A percentile compares a stretch with the other conserved stretches of the same genome.
These are phyloP conservation scores for Tamandua tetradactyla DNA, from an alignment of 2,797 vertebrate species.

Conservation along the genomic window DNA sequence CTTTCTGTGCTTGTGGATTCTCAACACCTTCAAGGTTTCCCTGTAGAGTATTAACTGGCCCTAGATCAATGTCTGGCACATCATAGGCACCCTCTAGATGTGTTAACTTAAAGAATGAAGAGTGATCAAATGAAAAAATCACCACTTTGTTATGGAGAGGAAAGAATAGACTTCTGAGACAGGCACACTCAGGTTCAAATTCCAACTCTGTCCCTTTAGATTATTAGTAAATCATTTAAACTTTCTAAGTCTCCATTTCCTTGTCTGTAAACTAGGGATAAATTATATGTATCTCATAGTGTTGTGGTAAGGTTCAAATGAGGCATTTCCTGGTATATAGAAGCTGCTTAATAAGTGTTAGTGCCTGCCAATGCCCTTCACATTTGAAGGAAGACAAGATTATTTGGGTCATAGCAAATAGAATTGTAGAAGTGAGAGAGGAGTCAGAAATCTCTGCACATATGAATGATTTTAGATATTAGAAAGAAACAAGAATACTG, in stretches of 20 bases:
- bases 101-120: fast-evolving
- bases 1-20: neutral
- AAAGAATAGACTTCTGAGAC: neutral
- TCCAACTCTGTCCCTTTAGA: neutral
- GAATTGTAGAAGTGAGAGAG: fast-evolving
- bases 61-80: neutral
- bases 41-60: neutral
- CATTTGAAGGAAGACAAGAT: neutral
- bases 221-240: neutral
- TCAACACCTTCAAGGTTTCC: neutral
- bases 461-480: neutral
- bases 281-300: fast-evolving
- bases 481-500: no score
- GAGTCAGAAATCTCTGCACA: neutral
- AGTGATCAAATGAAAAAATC: neutral
- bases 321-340: neutral
- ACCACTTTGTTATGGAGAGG: neutral
- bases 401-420: no score
- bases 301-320: neutral
- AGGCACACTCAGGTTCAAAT: neutral
- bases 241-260: neutral
- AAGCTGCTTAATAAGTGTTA: neutral
- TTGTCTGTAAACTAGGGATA: no score
- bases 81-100: fast-evolving
- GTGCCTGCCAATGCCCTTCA: neutral